phyloP scores from a whole-genome alignment of 1,140 invertebrate genomes.

The Neelides sp. region DNA sequence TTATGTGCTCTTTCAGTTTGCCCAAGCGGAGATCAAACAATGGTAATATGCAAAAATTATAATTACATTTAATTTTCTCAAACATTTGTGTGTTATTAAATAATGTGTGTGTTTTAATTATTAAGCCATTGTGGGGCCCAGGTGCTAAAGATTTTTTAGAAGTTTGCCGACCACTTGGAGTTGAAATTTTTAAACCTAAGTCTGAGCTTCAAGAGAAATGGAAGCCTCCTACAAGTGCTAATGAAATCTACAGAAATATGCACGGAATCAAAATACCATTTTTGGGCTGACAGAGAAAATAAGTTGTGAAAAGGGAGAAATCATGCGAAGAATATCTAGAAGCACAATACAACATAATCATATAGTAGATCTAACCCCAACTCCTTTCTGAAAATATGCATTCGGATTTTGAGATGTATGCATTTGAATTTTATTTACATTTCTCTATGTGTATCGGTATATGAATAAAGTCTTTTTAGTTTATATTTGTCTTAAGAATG shows the following conservation, averaged over 20 bases:
- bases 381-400: no score
- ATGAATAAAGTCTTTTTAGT: no score
- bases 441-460: no score
- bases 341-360: no score
- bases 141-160: slow-evolving; percentile 35
- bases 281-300: no score
- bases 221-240: slow-evolving; percentile 7
- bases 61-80: not conserved
- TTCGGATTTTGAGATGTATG: no score
- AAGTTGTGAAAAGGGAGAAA: no score
- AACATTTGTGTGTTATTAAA: not conserved
- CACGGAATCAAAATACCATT: slow-evolving; percentile 24
- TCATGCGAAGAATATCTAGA: no score
- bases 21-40: slow-evolving; percentile 35
- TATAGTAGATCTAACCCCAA: no score
- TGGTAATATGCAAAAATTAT: not conserved
- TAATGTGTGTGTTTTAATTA: not conserved
- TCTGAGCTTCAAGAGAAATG: slow-evolving; percentile 5
- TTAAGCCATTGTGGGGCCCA: slow-evolving; percentile 26
- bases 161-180: slow-evolving; percentile 38
- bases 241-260: slow-evolving; percentile 9
- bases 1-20: slow-evolving; percentile 39
- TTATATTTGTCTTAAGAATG: no score
- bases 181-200: slow-evolving; percentile 36
- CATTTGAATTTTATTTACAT: no score